phyloP scores from a whole-genome alignment of 2,888 invertebrate genomes.

The Oxycera nigricornis region DNA sequence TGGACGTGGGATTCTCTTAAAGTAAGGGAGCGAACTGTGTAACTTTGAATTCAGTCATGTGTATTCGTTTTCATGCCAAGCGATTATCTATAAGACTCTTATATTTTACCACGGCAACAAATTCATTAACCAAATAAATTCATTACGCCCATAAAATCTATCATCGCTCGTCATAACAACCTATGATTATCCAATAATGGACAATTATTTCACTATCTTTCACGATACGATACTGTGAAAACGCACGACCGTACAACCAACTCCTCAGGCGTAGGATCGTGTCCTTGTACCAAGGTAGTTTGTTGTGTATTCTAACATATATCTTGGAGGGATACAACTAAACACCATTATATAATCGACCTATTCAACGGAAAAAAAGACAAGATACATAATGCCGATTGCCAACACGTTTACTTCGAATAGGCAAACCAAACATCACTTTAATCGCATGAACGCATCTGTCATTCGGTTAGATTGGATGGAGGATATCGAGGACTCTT shows the following conservation, averaged over 20 bases:
- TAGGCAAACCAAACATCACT: slow-evolving; percentile 14
- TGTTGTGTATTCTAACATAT: too few species aligned
- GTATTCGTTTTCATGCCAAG: too few species aligned
- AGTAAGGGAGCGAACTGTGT: too few species aligned
- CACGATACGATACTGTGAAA: background rate
- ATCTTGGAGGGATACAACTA: background rate
- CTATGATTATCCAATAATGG: slow-evolving; percentile 38
- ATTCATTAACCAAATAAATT: background rate
- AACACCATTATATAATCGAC: background rate
- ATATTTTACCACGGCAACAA: background rate
- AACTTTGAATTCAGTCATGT: too few species aligned
- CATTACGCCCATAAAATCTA: slow-evolving; percentile 22
- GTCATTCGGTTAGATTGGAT: slow-evolving; percentile 3
- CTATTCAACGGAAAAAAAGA: background rate
- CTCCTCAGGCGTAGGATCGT: slow-evolving; percentile 7
- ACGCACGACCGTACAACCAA: background rate
- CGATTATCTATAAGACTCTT: background rate
- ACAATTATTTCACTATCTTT: slow-evolving; percentile 23
- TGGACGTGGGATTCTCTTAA: too few species aligned
- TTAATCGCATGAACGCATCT: slow-evolving; percentile 38
- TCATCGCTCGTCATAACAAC: slow-evolving; percentile 16
- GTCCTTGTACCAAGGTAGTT: too few species aligned
- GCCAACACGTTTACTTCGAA: slow-evolving; percentile 1
- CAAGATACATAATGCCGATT: background rate
- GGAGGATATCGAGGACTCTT: slow-evolving; percentile 10